Base-by-base conservation (phyloP, 1,140 invertebrate species). In the Drosophila hydei region DNA sequence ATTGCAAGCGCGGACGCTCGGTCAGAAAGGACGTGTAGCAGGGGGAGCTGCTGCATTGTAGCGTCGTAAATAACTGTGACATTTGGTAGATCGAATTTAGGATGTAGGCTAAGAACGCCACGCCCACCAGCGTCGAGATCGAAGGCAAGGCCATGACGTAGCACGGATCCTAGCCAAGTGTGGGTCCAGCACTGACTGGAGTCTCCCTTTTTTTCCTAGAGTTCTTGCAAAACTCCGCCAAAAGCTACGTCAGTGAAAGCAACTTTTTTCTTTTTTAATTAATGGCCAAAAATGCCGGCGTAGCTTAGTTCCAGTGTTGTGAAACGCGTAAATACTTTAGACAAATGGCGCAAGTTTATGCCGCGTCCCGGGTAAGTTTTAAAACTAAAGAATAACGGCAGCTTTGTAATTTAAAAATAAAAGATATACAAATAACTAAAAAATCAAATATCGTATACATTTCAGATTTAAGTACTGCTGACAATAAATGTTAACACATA, bases 61-160 rank as follows among this genome's bases (percentile, higher is more conserved):
- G 94, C 16, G 94, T 93, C 54, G 94, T 93, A 88, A 96, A 97
- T 38, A 97, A 93, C 81, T 94, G 92, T 56, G 94, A 95, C 77
- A 97, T 92, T 43, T 93, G 94, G 92, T 95, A 96, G 79, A 96
- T 94, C 18, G 95, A 95, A 90, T 96, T 94, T 23, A 93, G 79
- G 62, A 96, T 94, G 88, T 96, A 96, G 5, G 92, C 94, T 36
- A 95, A 79, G 92, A 96, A 96, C 72, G 94, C 87, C 70, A 94
- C 92, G 58, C 93, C 93, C 52, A 95, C 76, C 55, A 96, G 91
- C 16, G 89, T 79, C 16, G 89, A 81, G 51, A 91, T 78, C 30
- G 91, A 91, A 40, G 90, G 91, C 52, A 89, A 42, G 4, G 64
- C 74, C 90, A 91, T 90, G 38, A 21, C 21, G 16, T 7, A 6